Percentiles rank a stretch among this genome's conserved stretches.
These are phyloP conservation scores for Patella depressa DNA, from an alignment of 2,888 invertebrate species.

Conservation along the genomic window DNA sequence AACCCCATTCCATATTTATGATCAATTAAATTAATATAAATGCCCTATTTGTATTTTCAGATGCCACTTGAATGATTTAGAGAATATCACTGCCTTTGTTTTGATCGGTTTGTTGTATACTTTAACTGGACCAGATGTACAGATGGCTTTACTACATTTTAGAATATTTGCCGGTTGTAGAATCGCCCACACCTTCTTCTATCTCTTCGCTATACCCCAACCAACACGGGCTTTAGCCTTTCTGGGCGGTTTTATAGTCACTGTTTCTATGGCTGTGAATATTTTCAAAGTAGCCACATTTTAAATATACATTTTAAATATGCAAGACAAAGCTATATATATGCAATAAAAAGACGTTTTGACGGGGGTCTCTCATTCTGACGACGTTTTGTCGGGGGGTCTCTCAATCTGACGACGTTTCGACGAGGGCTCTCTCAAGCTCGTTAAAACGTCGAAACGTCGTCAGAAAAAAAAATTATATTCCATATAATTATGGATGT, in stretches of 20 bases:
- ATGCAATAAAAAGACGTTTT: too few species aligned
- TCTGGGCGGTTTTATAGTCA: slow-evolving; percentile 71
- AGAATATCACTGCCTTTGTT: slow-evolving; percentile 80
- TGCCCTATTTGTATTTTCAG: slow-evolving; percentile 70
- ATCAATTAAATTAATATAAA: background rate
- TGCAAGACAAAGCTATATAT: too few species aligned
- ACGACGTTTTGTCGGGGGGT: too few species aligned
- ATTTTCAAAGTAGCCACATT: background rate
- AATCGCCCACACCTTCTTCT: slow-evolving; percentile 78
- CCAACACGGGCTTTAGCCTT: slow-evolving; percentile 75
- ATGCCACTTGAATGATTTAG: slow-evolving; percentile 81
- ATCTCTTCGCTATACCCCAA: slow-evolving; percentile 77
- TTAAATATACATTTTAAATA: background rate
- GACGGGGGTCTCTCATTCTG: too few species aligned
- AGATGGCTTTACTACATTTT: slow-evolving; percentile 75
- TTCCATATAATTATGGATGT: too few species aligned
- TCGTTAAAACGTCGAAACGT: too few species aligned
- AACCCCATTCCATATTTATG: too few species aligned
- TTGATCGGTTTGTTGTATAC: slow-evolving; percentile 77
- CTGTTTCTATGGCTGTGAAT: slow-evolving; percentile 73
- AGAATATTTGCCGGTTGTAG: slow-evolving; percentile 76
- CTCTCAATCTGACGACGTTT: too few species aligned
- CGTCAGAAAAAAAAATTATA: too few species aligned
- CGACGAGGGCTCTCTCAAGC: too few species aligned
- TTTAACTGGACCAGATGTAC: slow-evolving; percentile 75